phyloP scores from a whole-genome alignment of 1,140 invertebrate genomes.

The Coenobita brevimanus region DNA sequence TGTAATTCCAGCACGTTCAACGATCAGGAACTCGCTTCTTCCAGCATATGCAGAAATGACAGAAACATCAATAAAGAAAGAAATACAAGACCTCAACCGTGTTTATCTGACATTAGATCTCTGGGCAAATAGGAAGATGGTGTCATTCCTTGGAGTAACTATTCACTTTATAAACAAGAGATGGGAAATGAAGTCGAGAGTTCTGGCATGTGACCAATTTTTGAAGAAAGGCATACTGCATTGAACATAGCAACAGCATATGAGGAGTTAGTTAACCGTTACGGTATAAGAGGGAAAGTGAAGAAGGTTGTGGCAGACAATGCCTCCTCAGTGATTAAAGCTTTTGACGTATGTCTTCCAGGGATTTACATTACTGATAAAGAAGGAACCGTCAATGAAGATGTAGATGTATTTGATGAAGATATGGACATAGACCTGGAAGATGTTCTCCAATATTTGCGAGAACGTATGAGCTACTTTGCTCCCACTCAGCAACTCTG shows the following conservation, averaged over 20 bases:
- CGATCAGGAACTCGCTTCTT: too few species aligned
- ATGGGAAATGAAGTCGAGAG: too few species aligned
- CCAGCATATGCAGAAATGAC: too few species aligned
- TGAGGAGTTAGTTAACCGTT: conserved; percentile 7
- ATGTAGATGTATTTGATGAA: too few species aligned
- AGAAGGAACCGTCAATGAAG: not conserved
- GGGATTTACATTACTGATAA: conserved; percentile 51
- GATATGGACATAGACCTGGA: too few species aligned
- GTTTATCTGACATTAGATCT: too few species aligned
- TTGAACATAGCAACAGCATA: conserved; percentile 6
- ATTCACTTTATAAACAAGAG: too few species aligned
- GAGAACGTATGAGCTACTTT: conserved; percentile 16
- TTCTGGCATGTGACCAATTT: not conserved
- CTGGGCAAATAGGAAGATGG: too few species aligned
- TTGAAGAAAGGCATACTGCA: not conserved
- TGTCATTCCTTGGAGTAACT: too few species aligned
- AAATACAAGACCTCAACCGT: too few species aligned
- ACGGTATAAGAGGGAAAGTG: conserved; percentile 18
- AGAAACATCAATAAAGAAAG: too few species aligned
- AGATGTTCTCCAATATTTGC: not conserved
- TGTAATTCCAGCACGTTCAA: too few species aligned
- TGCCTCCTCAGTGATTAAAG: conserved; percentile 26
- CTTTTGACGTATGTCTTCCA: conserved; percentile 41
- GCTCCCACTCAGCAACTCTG: conserved; percentile 12
- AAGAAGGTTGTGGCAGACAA: conserved; percentile 29